phyloP scores from a whole-genome alignment of 2,888 invertebrate genomes.

The Tetropium fuscum region DNA sequence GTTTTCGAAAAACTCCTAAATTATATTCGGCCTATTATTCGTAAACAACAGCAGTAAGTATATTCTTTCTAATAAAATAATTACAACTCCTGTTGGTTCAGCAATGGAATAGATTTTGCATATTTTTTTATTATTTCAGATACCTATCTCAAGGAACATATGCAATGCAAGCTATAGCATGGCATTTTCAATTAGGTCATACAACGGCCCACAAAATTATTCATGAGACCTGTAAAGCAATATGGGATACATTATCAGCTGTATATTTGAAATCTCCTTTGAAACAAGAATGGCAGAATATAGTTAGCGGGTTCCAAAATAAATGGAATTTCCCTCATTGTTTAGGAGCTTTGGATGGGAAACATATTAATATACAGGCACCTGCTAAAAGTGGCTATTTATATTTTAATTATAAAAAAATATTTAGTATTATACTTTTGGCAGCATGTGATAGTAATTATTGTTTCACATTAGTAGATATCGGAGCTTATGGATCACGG shows the following conservation, averaged over 20 bases:
- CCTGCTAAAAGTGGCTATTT: constrained; percentile 2
- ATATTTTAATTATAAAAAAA: constrained; percentile 23
- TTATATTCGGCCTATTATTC: too few relatives aligned
- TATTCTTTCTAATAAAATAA: too few relatives aligned
- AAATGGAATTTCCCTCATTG: constrained; percentile 7
- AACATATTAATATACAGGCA: constrained; percentile 1
- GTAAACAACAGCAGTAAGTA: too few relatives aligned
- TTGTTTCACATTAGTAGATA: constrained; percentile 1
- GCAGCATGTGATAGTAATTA: constrained; percentile 9
- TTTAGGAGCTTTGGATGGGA: constrained; percentile 1
- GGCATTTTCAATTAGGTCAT: not conserved
- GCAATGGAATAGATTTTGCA: too few relatives aligned
- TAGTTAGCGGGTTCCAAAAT: not conserved
- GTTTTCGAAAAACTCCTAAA: too few relatives aligned
- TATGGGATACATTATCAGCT: not conserved
- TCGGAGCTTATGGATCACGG: constrained; percentile 5
- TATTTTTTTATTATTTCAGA: too few relatives aligned
- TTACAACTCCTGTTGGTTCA: too few relatives aligned
- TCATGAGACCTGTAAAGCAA: not conserved
- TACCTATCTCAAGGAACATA: not conserved
- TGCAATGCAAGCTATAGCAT: not conserved
- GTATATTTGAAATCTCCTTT: not conserved
- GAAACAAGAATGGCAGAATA: too few relatives aligned
- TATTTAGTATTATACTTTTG: constrained; percentile 11
- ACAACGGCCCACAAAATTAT: not conserved